phyloP scores from a whole-genome alignment of 2,888 invertebrate genomes.

The Helobdella robusta region DNA sequence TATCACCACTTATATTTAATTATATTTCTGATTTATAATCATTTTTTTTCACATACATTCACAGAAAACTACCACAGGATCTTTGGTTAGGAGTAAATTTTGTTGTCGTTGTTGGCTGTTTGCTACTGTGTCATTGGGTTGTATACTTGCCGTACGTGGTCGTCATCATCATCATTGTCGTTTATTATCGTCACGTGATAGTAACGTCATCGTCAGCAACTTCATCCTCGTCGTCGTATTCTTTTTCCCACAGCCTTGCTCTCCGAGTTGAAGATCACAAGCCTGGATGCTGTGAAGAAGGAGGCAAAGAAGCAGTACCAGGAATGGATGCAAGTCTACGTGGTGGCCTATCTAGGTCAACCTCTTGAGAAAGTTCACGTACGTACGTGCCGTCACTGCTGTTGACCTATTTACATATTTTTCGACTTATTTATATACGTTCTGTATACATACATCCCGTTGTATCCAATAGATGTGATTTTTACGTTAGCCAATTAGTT shows the following conservation, averaged over 20 bases:
- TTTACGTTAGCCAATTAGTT: too few relatives aligned
- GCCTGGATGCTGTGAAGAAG: constrained; percentile 74
- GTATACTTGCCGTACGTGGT: background rate
- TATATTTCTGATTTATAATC: too few relatives aligned
- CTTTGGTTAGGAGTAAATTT: constrained; percentile 55
- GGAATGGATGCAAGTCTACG: constrained; percentile 80
- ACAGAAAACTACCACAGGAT: constrained; percentile 89
- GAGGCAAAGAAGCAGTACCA: constrained; percentile 81
- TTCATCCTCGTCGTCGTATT: background rate
- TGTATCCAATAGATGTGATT: too few relatives aligned
- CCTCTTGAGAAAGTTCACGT: constrained; percentile 83
- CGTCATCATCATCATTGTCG: background rate
- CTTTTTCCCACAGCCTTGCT: constrained; percentile 56
- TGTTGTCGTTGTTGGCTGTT: background rate
- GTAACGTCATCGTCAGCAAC: background rate
- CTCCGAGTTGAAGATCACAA: constrained; percentile 77
- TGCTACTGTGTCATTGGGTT: background rate
- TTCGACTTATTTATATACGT: too few relatives aligned
- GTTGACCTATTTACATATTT: too few relatives aligned
- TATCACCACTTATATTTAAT: too few relatives aligned
- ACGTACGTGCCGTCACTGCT: constrained; percentile 46
- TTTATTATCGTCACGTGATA: background rate
- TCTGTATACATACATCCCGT: too few relatives aligned
- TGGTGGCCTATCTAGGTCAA: constrained; percentile 84
- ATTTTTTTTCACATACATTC: constrained; percentile 39